These are phyloP conservation scores for Masticophis lateralis DNA, from an alignment of 2,797 vertebrate species.

Conservation along the genomic window DNA sequence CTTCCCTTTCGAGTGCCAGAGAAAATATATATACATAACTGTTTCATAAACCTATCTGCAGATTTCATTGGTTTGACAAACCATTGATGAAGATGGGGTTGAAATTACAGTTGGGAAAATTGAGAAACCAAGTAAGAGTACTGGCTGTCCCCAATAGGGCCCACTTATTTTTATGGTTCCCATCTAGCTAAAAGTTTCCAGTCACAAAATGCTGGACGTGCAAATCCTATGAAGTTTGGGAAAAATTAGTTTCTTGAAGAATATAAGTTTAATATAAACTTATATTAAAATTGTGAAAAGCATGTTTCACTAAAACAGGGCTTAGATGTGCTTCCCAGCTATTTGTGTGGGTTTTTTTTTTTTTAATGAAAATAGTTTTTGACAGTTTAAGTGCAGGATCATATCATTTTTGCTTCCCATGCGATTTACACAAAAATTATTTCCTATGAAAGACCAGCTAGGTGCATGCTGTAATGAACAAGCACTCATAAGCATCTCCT, in stretches of 20 bases:
- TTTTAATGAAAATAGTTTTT: background rate
- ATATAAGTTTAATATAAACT: no score
- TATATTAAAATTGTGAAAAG: background rate
- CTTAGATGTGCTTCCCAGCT: background rate
- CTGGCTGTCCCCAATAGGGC: background rate
- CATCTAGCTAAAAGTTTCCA: background rate
- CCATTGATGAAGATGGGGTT: background rate
- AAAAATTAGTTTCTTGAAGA: background rate
- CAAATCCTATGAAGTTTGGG: no score
- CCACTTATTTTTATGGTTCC: background rate
- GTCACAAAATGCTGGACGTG: background rate
- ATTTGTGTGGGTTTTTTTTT: background rate
- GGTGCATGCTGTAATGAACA: background rate
- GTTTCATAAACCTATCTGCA: background rate
- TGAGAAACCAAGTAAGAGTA: background rate
- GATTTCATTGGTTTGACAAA: background rate
- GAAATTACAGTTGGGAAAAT: background rate
- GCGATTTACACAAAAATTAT: background rate
- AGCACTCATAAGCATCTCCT: slow-evolving; percentile 7
- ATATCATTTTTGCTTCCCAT: slow-evolving; percentile 6
- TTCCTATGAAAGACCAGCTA: slow-evolving; percentile 1
- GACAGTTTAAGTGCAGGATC: background rate
- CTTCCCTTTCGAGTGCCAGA: background rate
- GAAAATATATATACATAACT: background rate
- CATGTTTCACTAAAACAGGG: background rate